Conservation (phyloP, 2,113 vertebrate genomes). For the Catharus bicknelli region DNA sequence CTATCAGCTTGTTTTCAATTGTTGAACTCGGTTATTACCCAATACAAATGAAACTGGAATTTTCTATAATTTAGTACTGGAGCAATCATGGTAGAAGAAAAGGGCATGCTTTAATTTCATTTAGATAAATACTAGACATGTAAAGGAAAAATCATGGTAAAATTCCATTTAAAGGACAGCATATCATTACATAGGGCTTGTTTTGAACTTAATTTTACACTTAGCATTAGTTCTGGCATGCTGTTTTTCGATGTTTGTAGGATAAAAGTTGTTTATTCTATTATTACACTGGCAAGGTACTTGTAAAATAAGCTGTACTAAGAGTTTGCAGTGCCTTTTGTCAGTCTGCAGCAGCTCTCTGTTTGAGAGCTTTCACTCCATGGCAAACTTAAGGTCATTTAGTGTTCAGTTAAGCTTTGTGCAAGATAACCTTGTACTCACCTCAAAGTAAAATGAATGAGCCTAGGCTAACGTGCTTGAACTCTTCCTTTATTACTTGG, state of each 20-base stretch:
- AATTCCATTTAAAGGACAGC: neutral
- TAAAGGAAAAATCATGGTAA: neutral
- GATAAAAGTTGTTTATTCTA: neutral
- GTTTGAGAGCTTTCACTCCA: neutral
- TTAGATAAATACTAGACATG: neutral
- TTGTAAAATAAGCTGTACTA: neutral
- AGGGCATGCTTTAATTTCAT: neutral
- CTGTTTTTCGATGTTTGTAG: neutral
- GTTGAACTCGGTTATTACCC: neutral
- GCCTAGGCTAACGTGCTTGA: neutral
- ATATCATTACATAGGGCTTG: neutral
- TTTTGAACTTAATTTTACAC: neutral
- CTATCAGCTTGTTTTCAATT: neutral
- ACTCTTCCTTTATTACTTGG: neutral
- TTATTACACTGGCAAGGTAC: neutral
- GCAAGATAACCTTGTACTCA: neutral
- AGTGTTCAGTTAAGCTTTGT: neutral
- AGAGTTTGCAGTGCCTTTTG: neutral
- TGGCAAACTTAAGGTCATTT: neutral
- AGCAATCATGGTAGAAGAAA: neutral
- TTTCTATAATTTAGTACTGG: neutral
- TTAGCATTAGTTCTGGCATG: neutral
- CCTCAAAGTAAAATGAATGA: neutral
- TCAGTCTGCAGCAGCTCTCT: neutral
- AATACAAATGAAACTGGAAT: neutral